Conservation (phyloP, 2,113 vertebrate species). For the Chaenocephalus aceratus region DNA sequence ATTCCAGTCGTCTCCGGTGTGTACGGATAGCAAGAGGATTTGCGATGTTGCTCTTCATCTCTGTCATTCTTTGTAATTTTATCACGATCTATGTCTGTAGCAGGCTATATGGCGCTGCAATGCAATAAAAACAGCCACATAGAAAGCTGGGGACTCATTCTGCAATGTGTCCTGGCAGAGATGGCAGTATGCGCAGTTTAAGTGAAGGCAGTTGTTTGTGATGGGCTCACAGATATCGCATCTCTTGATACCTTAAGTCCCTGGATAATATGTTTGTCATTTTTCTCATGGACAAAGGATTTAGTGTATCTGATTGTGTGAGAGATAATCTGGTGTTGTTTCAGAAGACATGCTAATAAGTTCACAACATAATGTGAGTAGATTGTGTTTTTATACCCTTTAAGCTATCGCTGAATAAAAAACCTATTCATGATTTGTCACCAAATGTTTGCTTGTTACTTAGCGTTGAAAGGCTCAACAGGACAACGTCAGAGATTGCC, state of each 20-base stretch:
- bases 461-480: not conserved
- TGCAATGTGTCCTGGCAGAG: not conserved
- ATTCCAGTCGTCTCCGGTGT: conserved; percentile 22
- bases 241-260: conserved; percentile 41
- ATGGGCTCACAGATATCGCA: conserved; percentile 29
- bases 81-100: too few species aligned
- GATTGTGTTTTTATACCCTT: conserved; percentile 34
- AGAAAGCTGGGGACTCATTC: conserved; percentile 5
- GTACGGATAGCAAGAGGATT: not conserved
- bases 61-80: not conserved
- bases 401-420: conserved; percentile 5
- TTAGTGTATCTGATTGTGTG: conserved; percentile 7
- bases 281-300: conserved; percentile 28
- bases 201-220: conserved; percentile 1
- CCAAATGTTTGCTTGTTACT: conserved; percentile 16
- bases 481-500: not conserved
- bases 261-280: conserved; percentile 40
- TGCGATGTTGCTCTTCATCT: not conserved
- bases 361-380: not conserved
- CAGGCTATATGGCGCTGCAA: not conserved
- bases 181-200: conserved; percentile 13
- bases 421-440: conserved; percentile 12
- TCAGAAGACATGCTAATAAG: conserved; percentile 21
- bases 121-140: not conserved
- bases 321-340: too few species aligned